Conservation (phyloP, 92 coral and sea anemone species). For the Galaxea fascicularis region DNA sequence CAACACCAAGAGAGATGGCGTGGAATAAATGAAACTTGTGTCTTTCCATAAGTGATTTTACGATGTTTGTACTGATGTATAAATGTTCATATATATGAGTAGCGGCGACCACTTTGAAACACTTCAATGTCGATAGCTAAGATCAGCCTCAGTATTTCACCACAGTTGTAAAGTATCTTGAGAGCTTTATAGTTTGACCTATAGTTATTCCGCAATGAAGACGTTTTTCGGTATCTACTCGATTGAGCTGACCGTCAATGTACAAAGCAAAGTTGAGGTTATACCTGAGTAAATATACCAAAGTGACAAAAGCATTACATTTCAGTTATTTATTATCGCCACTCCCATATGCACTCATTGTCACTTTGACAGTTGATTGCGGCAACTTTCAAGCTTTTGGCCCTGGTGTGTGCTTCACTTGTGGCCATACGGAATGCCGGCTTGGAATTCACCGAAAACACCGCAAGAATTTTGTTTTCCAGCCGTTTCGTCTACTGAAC, state of each 20-base stretch:
- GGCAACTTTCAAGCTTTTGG: not conserved
- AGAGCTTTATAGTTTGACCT: not conserved
- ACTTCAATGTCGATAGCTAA: not conserved
- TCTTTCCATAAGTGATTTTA: not conserved
- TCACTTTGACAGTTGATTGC: not conserved
- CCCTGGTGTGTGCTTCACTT: not conserved
- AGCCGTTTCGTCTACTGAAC: not conserved
- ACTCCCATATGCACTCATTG: not conserved
- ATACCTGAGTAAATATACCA: not conserved
- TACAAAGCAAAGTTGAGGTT: not conserved
- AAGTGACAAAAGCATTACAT: not conserved
- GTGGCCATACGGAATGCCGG: not conserved
- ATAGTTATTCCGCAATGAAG: not conserved
- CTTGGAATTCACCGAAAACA: not conserved
- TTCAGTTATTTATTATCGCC: not conserved
- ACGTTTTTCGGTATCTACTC: not conserved
- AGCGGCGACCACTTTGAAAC: not conserved
- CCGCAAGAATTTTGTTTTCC: not conserved
- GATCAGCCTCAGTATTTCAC: not conserved
- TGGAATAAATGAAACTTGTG: not conserved
- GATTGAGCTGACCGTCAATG: not conserved
- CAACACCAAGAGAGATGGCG: not conserved
- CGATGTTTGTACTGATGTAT: not conserved
- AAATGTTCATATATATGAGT: not conserved
- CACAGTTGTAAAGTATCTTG: not conserved